phyloP scores from a whole-genome alignment of 2,888 invertebrate species.

The Drosophila mercatorum region DNA sequence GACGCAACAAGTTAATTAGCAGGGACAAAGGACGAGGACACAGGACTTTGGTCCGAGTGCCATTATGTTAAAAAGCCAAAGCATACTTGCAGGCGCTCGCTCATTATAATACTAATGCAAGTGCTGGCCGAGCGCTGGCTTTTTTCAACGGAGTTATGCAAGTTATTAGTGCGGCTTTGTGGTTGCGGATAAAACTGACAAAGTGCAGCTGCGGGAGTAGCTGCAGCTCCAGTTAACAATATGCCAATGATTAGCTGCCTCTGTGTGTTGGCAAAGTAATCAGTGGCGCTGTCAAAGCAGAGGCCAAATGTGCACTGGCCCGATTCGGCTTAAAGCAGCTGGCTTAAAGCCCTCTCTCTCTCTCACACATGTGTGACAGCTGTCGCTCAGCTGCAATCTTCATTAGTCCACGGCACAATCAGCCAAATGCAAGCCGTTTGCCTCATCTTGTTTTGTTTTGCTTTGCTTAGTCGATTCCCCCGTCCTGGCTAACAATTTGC shows the following conservation, averaged over 20 bases:
- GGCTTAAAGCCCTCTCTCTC: constrained; percentile 20
- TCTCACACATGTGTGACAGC: constrained; percentile 6
- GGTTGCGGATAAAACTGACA: constrained; percentile 49
- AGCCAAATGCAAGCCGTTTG: constrained; percentile 59
- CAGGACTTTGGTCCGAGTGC: constrained; percentile 37
- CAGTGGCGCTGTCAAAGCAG: constrained; percentile 23
- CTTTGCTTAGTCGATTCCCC: constrained; percentile 2
- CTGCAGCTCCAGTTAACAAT: constrained; percentile 42
- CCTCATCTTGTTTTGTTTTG: too few species aligned
- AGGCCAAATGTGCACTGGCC: constrained; percentile 42
- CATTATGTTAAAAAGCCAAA: constrained; percentile 57
- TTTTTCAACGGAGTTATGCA: constrained; percentile 36
- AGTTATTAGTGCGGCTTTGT: constrained; percentile 61
- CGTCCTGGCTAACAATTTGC: constrained; percentile 41
- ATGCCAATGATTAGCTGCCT: constrained; percentile 59
- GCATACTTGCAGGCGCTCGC: constrained; percentile 56
- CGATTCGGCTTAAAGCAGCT: constrained; percentile 26
- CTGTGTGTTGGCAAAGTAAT: constrained; percentile 36
- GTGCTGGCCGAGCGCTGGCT: constrained; percentile 10
- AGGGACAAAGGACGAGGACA: constrained; percentile 44
- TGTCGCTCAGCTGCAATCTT: constrained; percentile 60
- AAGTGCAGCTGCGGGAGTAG: constrained; percentile 27
- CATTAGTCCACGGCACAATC: constrained; percentile 70
- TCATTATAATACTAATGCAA: constrained; percentile 68
- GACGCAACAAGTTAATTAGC: constrained; percentile 78